Percentiles rank a stretch among this genome's conserved stretches.
These are phyloP conservation scores for Parauchenoglanis ngamensis DNA, from an alignment of 2,797 vertebrate species.

Conservation along the genomic window DNA sequence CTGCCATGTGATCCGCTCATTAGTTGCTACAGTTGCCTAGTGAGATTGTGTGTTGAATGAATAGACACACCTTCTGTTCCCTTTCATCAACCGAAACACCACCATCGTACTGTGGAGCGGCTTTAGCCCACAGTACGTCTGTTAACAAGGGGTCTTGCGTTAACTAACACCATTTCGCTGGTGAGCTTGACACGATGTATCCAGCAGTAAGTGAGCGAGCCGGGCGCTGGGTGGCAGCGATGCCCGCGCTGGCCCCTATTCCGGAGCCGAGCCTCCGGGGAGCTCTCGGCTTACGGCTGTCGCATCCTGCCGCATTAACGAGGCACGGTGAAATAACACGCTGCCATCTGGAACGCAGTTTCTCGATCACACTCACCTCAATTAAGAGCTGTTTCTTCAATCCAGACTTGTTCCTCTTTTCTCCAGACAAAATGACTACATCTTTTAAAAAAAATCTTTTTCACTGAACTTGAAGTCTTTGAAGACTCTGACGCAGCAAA, in stretches of 20 bases:
- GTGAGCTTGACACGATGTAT: conserved; percentile 47
- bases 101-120: conserved; percentile 27
- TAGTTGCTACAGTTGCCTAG: conserved; percentile 20
- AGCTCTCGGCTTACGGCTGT: conserved; percentile 82
- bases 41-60: conserved; percentile 4
- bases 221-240: conserved; percentile 67
- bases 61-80: conserved; percentile 25
- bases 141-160: conserved; percentile 25
- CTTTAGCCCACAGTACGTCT: conserved; percentile 29
- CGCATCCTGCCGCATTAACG: conserved; percentile 78
- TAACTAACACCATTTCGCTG: conserved; percentile 18
- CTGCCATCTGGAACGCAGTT: conserved; percentile 78
- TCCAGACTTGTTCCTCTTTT: conserved; percentile 53
- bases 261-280: conserved; percentile 74
- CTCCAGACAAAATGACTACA: not conserved
- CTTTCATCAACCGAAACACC: conserved; percentile 18
- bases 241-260: conserved; percentile 71
- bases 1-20: conserved; percentile 32
- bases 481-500: not conserved
- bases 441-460: not conserved
- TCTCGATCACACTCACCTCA: conserved; percentile 73
- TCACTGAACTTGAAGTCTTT: not conserved
- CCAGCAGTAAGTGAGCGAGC: conserved; percentile 57
- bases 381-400: conserved; percentile 76
- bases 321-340: conserved; percentile 77